These are phyloP conservation scores for Xylocopa sonorina DNA, from an alignment of 1,140 invertebrate genomes.

Conservation along the genomic window DNA sequence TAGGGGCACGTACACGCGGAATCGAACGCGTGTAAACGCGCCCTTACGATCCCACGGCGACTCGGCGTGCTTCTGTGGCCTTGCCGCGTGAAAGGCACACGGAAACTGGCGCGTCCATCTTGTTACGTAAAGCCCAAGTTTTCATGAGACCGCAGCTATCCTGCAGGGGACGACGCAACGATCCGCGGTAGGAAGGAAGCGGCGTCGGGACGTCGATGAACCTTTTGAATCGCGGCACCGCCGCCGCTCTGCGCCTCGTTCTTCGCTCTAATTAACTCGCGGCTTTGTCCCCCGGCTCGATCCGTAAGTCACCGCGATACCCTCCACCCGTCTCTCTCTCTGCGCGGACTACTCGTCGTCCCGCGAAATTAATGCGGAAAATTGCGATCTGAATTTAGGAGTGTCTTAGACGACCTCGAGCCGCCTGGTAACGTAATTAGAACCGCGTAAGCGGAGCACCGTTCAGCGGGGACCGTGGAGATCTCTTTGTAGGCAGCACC, in stretches of 20 bases:
- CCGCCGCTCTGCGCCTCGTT: neutral
- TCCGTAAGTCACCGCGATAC: neutral
- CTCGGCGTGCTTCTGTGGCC: constrained; percentile 69
- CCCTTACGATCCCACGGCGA: constrained; percentile 70
- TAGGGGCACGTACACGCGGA: constrained; percentile 59
- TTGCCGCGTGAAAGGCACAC: constrained; percentile 77
- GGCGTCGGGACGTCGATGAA: constrained; percentile 3
- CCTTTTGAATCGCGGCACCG: neutral
- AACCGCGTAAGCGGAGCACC: no score
- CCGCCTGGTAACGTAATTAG: no score
- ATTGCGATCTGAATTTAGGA: no score
- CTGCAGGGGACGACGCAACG: constrained; percentile 46
- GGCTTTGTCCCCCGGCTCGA: neutral
- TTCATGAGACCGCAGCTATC: constrained; percentile 67
- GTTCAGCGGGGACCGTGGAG: no score
- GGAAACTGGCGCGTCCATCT: constrained; percentile 76
- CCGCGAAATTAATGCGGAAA: no score
- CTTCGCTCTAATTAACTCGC: constrained; percentile 18
- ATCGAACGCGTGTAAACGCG: constrained; percentile 64
- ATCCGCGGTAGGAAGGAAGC: constrained; percentile 34
- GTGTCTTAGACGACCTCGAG: no score
- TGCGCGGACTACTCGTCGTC: no score
- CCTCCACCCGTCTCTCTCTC: no score
- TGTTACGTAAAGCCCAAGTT: constrained; percentile 75
- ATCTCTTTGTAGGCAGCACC: no score